A percentile compares a stretch with the other conserved stretches of the same genome.
phyloP scores from a whole-genome alignment of 2,888 invertebrate species.

The Tenodera sinensis region DNA sequence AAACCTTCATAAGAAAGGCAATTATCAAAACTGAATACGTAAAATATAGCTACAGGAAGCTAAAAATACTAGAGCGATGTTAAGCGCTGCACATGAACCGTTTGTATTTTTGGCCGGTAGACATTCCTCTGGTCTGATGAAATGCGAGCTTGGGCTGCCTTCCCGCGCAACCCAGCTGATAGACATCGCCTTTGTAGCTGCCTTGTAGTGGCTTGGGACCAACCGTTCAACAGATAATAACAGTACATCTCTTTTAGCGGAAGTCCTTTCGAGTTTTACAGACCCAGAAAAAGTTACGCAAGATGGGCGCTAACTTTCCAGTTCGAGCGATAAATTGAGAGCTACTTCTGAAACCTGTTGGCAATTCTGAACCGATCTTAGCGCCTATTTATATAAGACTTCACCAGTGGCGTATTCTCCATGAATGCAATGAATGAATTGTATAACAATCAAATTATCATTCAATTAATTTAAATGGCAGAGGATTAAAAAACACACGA shows the following conservation, averaged over 20 bases:
- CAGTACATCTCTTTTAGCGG: not conserved
- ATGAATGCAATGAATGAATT: too few relatives aligned
- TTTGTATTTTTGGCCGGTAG: not conserved
- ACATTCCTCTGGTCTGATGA: not conserved
- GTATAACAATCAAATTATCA: too few relatives aligned
- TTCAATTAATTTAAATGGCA: too few relatives aligned
- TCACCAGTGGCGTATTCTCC: too few relatives aligned
- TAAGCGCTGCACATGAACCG: not conserved
- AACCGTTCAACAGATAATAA: not conserved
- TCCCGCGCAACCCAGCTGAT: not conserved
- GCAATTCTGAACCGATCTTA: too few relatives aligned
- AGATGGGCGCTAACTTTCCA: not conserved
- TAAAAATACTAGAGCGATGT: not conserved
- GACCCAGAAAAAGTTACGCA: not conserved
- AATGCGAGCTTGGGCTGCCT: not conserved
- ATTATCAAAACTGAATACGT: too few relatives aligned
- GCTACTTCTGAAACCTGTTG: too few relatives aligned
- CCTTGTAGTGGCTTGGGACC: too few relatives aligned
- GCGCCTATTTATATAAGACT: too few relatives aligned
- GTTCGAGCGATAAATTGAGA: not conserved
- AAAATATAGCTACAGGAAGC: too few relatives aligned
- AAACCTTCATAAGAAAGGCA: too few relatives aligned
- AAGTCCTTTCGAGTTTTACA: not conserved
- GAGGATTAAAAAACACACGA: too few relatives aligned
- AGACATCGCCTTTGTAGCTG: not conserved